Conservation (phyloP, 2,797 vertebrate genomes). For the Lepilemur septentrionalis region DNA sequence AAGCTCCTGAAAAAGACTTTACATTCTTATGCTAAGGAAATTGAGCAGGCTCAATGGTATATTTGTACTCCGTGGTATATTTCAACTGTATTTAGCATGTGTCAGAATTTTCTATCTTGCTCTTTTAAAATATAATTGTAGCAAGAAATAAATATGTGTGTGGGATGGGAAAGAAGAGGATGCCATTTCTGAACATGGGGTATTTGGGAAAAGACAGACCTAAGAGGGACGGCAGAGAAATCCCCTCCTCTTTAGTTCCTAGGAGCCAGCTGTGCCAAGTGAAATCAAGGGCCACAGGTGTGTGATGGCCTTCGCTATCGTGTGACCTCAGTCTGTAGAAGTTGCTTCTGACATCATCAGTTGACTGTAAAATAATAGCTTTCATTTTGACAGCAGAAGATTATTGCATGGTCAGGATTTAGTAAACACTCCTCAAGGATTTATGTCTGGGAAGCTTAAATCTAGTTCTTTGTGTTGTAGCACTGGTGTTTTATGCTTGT, state of each 20-base stretch:
- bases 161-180: not conserved
- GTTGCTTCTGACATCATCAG: not conserved
- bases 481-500: slow-evolving; percentile 8
- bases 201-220: not conserved
- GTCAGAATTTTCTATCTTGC: not conserved
- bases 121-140: slow-evolving; percentile 37
- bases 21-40: not conserved
- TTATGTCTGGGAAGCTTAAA: not conserved
- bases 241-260: not conserved
- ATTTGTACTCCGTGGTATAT: not conserved
- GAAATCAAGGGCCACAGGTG: not conserved
- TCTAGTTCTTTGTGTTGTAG: not conserved
- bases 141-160: not conserved
- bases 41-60: not conserved
- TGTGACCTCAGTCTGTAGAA: not conserved
- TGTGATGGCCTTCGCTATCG: not conserved
- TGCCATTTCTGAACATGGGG: not conserved
- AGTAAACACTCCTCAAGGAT: not conserved
- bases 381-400: slow-evolving; percentile 53
- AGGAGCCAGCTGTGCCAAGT: not conserved
- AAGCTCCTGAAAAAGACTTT: not conserved
- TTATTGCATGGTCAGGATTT: not conserved
- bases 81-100: not conserved
- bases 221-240: not conserved
- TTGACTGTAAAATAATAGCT: not conserved